Evolutionary conservation across 2,113 vertebrate genomes (phyloP).

Genomic region (Limnothrissa miodon): DNA sequence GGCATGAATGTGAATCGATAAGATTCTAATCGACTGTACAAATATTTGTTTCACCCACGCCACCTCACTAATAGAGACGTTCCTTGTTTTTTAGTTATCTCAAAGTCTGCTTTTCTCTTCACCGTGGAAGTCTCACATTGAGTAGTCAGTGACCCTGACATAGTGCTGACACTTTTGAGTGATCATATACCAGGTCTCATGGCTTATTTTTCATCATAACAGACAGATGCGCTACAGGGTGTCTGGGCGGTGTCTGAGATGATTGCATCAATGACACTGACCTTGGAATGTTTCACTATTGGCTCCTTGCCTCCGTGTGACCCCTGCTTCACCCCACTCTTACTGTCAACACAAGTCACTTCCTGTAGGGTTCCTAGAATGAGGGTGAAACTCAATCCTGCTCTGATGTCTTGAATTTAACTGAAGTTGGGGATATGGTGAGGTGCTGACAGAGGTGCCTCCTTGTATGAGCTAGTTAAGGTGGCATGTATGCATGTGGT

Average conservation of each 20-base stretch:
- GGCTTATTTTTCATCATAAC: background rate
- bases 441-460: background rate
- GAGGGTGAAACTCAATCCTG: background rate
- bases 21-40: background rate
- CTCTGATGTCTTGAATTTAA: background rate
- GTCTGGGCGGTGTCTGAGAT: background rate
- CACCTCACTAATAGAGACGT: background rate
- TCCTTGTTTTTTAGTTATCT: background rate
- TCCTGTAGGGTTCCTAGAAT: background rate
- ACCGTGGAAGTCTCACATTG: background rate
- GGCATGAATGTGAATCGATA: background rate
- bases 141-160: background rate
- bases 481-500: background rate
- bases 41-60: background rate
- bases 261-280: background rate
- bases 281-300: background rate
- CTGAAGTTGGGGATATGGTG: background rate
- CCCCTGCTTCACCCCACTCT: background rate
- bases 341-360: background rate
- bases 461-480: background rate
- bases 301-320: background rate
- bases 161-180: background rate
- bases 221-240: background rate
- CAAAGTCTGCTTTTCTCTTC: background rate
- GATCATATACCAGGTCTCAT: background rate